Evolutionary conservation across 2,797 vertebrate species (phyloP).

Genomic region (Leucoraja ocellata): DNA sequence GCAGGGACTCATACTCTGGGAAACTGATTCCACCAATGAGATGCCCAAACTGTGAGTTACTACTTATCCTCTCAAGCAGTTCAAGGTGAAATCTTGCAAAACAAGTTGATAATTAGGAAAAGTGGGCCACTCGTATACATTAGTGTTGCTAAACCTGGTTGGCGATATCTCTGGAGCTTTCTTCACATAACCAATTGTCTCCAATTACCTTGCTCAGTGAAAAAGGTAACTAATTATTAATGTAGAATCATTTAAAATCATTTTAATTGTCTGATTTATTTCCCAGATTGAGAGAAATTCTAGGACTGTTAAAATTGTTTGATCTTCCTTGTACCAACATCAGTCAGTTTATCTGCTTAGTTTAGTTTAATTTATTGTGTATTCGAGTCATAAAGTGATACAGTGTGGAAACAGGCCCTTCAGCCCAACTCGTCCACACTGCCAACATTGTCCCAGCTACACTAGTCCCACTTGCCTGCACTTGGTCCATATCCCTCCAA

Average conservation of each 20-base stretch:
- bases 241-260: background rate
- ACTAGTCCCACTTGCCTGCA: too few species aligned
- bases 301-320: too few species aligned
- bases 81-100: background rate
- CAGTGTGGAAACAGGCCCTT: too few species aligned
- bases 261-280: background rate
- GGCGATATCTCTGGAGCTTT: background rate
- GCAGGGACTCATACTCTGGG: too few species aligned
- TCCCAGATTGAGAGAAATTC: background rate
- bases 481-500: too few species aligned
- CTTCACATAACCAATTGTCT: background rate
- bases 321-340: too few species aligned
- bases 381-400: too few species aligned
- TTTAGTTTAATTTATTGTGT: too few species aligned
- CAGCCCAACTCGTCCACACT: too few species aligned
- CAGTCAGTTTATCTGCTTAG: too few species aligned
- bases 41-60: background rate
- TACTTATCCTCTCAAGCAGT: background rate
- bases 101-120: background rate
- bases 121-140: background rate
- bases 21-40: background rate
- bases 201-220: background rate
- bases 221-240: background rate
- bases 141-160: background rate
- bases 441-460: too few species aligned